Evolutionary conservation across 2,888 invertebrate species (phyloP), one percentile per base, ranked within the genome.

Genomic region (Serripes groenlandicus): DNA sequence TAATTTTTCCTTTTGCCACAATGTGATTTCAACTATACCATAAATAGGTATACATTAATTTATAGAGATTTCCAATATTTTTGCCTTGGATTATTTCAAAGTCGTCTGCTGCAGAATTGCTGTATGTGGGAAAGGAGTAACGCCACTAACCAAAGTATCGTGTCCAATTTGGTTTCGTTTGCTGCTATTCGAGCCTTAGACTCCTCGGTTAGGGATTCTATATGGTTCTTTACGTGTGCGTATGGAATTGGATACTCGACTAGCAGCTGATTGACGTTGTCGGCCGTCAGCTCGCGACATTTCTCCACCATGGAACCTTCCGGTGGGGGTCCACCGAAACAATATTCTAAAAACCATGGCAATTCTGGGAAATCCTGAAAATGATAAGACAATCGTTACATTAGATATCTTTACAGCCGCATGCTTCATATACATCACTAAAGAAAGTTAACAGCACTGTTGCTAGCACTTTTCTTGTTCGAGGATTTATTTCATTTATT

Each of bases 301-400:
- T 86, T 83, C 5, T 79, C 70, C 1, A 92, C 92, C 81, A 93
- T 88, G 28, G 90, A 87, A 23, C 88, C 92, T 35, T 90, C 91
- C 30, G 94, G 94, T 5, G 93, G 90, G 0, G 87, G 83, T 21
- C 81, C 85, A 26, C 94, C 94, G 76, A 88, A 94, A 79, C 94
- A 93, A 82, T 90, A 94, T 9, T 90, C 90, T 69, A 94, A 84
- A 81, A 94, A 94, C 94, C 94, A 94, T 3, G 92, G 92, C 49
- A 93, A 72, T 2, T 84, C 78, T 2, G 91, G 91, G 80, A 94
- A 94, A 84, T 94, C 94, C 92, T 94, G 88, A 42, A 42, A 42
- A 15, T 32, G 34, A 49, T 15, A n/a, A n/a, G n/a, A n/a, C n/a
- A n/a, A n/a, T n/a, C n/a, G n/a, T n/a, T n/a, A n/a, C n/a, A n/a